phyloP scores from a whole-genome alignment of 2,797 vertebrate species.

The Myotis vivesi region DNA sequence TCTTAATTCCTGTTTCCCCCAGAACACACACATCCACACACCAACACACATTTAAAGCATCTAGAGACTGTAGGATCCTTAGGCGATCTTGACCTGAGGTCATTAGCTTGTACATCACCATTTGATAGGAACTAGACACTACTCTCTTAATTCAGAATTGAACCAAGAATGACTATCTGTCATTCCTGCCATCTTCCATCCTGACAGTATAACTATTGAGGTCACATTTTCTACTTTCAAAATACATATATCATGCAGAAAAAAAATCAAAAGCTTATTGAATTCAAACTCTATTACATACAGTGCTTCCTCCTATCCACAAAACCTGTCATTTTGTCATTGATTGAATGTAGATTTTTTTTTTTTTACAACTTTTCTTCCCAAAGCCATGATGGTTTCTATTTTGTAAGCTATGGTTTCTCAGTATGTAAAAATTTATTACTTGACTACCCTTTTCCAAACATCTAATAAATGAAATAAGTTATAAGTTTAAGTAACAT shows the following conservation, averaged over 20 bases:
- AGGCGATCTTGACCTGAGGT: background rate
- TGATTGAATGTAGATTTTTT: background rate
- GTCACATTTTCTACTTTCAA: background rate
- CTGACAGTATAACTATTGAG: background rate
- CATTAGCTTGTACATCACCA: background rate
- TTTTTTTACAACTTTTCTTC: background rate
- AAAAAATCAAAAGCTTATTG: background rate
- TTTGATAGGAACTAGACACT: background rate
- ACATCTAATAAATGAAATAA: background rate
- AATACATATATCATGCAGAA: background rate
- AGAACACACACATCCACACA: background rate
- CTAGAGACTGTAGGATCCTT: background rate
- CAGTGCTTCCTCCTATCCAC: background rate
- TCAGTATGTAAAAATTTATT: background rate
- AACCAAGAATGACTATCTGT: background rate
- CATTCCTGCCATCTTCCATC: background rate
- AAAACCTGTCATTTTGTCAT: conserved; percentile 3
- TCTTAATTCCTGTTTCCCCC: background rate
- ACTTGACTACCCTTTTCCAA: background rate
- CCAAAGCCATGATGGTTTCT: background rate
- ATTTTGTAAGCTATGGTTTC: background rate
- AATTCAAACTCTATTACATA: background rate
- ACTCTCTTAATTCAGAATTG: background rate
- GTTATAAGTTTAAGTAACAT: background rate
- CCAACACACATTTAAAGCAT: background rate